A percentile compares a stretch with the other conserved stretches of the same genome.
These are phyloP conservation scores for Ceratina australensis DNA, from an alignment of 1,140 invertebrate genomes.

Conservation along the genomic window DNA sequence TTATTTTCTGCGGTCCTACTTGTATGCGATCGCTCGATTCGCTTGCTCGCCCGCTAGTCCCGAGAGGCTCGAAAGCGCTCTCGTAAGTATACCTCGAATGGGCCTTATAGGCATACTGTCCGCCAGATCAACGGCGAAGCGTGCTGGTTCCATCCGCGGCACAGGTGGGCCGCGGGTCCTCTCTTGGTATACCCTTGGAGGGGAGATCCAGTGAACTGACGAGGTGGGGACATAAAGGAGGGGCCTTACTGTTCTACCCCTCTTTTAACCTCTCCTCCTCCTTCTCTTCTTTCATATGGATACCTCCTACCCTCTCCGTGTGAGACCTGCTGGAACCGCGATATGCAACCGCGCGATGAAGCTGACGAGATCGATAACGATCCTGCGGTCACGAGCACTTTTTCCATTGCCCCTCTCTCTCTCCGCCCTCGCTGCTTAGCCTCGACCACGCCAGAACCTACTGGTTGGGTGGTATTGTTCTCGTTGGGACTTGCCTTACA, in stretches of 20 bases:
- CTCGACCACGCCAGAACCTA: background rate
- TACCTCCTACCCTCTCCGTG: slow-evolving; percentile 42
- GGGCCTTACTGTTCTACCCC: slow-evolving; percentile 68
- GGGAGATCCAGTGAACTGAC: slow-evolving; percentile 43
- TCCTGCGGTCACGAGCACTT: slow-evolving; percentile 18
- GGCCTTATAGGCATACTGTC: slow-evolving; percentile 73
- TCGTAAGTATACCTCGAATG: slow-evolving; percentile 67
- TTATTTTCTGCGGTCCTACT: slow-evolving; percentile 61
- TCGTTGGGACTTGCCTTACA: background rate
- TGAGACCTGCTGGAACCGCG: slow-evolving; percentile 20
- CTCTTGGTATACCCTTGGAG: slow-evolving; percentile 51
- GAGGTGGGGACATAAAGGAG: slow-evolving; percentile 66
- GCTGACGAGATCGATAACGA: slow-evolving; percentile 39
- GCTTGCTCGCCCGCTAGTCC: slow-evolving; percentile 44
- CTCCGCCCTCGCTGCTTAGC: background rate
- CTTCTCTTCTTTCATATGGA: slow-evolving; percentile 39
- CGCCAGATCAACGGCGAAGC: slow-evolving; percentile 68
- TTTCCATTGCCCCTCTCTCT: background rate
- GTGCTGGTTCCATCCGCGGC: slow-evolving; percentile 71
- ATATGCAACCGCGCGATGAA: slow-evolving; percentile 11
- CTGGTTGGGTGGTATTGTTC: background rate
- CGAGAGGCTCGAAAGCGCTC: slow-evolving; percentile 42
- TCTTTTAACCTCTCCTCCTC: slow-evolving; percentile 56
- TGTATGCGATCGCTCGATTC: slow-evolving; percentile 39
- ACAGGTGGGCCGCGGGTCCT: slow-evolving; percentile 74